phyloP scores from a whole-genome alignment of 2,113 vertebrate genomes.

The Myodes glareolus region DNA sequence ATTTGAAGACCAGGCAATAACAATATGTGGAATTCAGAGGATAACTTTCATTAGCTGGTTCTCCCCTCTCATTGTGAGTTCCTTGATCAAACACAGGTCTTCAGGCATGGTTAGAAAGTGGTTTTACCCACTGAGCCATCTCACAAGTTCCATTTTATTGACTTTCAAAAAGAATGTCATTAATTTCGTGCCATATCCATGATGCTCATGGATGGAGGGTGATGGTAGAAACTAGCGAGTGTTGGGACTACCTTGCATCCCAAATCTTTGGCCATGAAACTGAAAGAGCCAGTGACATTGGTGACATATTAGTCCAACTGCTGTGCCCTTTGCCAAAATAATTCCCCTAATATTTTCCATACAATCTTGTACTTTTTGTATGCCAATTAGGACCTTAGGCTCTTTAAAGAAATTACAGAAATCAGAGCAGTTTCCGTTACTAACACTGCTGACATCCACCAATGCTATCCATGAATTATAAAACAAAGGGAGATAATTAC shows the following conservation, averaged over 20 bases:
- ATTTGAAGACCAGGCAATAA: background rate
- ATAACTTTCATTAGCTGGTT: background rate
- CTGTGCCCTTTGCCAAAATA: background rate
- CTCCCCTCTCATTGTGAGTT: no score
- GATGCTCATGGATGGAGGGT: no score
- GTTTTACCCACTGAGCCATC: background rate
- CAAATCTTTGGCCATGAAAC: background rate
- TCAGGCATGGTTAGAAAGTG: background rate
- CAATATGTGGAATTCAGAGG: no score
- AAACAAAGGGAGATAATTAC: constrained; percentile 41
- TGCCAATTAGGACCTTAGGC: background rate
- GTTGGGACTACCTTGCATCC: background rate
- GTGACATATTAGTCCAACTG: background rate
- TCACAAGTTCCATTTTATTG: background rate
- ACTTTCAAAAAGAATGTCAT: background rate
- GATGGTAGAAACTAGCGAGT: background rate
- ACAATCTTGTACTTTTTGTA: background rate
- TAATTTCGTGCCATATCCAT: background rate
- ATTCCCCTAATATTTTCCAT: background rate
- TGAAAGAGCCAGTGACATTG: background rate
- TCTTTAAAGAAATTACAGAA: constrained; percentile 17
- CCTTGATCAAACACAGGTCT: no score
- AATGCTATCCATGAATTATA: constrained; percentile 30
- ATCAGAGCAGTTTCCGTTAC: constrained; percentile 15
- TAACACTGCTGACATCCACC: background rate